Evolutionary conservation across 92 coral and sea anemone species (phyloP).

Genomic region (Phenganax subtilis): DNA sequence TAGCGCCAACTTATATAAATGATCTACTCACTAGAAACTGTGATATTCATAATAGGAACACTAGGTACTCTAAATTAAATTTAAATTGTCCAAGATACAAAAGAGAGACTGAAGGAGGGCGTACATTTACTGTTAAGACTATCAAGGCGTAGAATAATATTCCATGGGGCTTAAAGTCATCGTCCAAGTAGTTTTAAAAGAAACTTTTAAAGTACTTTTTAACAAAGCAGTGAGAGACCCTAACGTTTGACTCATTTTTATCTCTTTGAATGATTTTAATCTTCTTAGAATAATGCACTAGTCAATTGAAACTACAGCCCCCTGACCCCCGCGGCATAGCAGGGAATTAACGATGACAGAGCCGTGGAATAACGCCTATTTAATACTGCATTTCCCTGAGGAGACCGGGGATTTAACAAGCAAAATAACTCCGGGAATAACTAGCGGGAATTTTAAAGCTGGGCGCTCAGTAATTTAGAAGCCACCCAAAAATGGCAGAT

Average conservation of each 20-base stretch:
- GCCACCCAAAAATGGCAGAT: no score
- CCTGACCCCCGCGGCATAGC: no score
- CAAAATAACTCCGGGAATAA: no score
- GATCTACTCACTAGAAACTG: slow-evolving; percentile 39
- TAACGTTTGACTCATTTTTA: not conserved
- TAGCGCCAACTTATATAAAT: slow-evolving; percentile 29
- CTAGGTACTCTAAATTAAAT: slow-evolving; percentile 33
- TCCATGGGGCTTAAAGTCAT: not conserved
- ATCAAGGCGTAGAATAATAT: slow-evolving; percentile 2
- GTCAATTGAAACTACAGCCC: no score
- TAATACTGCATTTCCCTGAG: no score
- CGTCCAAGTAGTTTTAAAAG: not conserved
- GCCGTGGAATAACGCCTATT: no score
- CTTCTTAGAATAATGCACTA: not conserved
- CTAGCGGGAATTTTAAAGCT: no score
- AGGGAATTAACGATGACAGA: no score
- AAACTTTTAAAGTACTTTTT: not conserved
- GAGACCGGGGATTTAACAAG: no score
- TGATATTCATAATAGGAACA: slow-evolving; percentile 40
- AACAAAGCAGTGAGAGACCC: slow-evolving; percentile 7
- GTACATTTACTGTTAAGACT: slow-evolving; percentile 3
- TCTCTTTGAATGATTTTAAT: not conserved
- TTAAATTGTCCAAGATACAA: slow-evolving; percentile 19
- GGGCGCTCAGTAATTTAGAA: no score
- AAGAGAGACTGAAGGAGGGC: slow-evolving; percentile 1